phyloP scores from a whole-genome alignment of 2,113 vertebrate genomes.

The Xenopus laevis region DNA sequence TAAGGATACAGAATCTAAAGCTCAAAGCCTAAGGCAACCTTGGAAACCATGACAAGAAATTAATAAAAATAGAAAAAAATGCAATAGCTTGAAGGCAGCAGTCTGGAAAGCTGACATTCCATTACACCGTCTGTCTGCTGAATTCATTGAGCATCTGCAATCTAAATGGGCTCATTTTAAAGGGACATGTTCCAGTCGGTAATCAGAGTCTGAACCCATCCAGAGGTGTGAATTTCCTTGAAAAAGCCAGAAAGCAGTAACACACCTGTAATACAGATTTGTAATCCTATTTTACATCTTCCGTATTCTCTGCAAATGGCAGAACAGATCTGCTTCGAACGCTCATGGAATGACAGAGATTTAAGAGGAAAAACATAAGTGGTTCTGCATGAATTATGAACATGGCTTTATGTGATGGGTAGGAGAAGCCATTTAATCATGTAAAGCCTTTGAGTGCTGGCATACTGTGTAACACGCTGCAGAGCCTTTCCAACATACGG shows the following conservation, averaged over 20 bases:
- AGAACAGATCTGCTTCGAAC: neutral
- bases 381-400: constrained; percentile 30
- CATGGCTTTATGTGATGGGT: constrained; percentile 1
- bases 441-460: neutral
- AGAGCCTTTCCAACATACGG: neutral
- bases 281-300: constrained; percentile 33
- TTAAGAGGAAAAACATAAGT: constrained; percentile 20
- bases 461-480: neutral
- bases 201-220: constrained; percentile 39
- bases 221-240: constrained; percentile 24
- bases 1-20: constrained; percentile 56
- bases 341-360: constrained; percentile 18
- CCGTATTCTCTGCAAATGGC: constrained; percentile 13
- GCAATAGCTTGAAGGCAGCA: constrained; percentile 63
- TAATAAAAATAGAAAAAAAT: constrained; percentile 55
- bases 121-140: constrained; percentile 66
- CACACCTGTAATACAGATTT: constrained; percentile 36
- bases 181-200: constrained; percentile 55
- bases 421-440: constrained; percentile 28
- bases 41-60: constrained; percentile 65
- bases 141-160: constrained; percentile 70
- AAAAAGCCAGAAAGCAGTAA: constrained; percentile 26
- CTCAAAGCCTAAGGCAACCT: constrained; percentile 59
- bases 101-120: constrained; percentile 67
- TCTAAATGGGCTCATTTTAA: constrained; percentile 63